A percentile compares a stretch with the other conserved stretches of the same genome.
These are phyloP conservation scores for Prionailurus viverrinus DNA, from an alignment of 2,113 vertebrate species.

Conservation along the genomic window DNA sequence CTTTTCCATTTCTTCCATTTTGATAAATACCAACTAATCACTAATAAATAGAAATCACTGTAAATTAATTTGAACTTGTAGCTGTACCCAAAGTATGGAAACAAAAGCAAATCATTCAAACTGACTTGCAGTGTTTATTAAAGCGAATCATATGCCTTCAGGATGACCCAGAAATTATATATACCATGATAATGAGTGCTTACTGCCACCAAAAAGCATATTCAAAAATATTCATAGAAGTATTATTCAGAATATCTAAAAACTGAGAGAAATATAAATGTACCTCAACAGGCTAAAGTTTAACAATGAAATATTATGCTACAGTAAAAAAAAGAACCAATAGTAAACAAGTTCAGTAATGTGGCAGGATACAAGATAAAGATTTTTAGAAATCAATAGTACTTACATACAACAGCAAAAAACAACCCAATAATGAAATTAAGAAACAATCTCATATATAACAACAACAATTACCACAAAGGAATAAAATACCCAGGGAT, in stretches of 20 bases:
- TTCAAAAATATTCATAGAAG: background rate
- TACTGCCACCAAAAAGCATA: background rate
- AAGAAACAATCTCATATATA: background rate
- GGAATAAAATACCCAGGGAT: background rate
- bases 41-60: background rate
- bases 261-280: background rate
- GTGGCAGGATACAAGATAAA: background rate
- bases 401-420: background rate
- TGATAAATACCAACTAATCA: background rate
- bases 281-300: background rate
- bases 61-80: background rate
- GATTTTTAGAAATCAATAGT: constrained; percentile 15
- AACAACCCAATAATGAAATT: background rate
- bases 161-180: background rate
- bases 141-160: background rate
- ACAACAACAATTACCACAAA: background rate
- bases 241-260: background rate
- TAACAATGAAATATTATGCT: background rate
- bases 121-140: background rate
- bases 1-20: background rate
- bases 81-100: background rate
- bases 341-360: background rate
- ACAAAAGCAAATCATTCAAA: background rate
- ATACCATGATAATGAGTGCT: background rate
- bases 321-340: background rate